Conservation (phyloP, 35 echinoderm and acorn worm species). For the Heliocidaris erythrogramma region DNA sequence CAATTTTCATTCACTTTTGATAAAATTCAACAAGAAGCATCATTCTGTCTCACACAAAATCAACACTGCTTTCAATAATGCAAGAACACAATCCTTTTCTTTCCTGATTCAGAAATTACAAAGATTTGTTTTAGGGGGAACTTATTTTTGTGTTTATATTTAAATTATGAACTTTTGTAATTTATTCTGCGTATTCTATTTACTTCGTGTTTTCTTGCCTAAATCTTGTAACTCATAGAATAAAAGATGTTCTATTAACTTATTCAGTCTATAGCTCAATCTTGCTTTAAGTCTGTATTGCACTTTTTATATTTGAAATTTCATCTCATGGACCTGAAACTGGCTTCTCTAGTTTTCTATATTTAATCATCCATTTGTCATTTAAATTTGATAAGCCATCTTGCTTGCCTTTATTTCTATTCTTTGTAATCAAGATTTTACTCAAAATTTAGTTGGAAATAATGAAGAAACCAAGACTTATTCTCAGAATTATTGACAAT, state of each 20-base stretch:
- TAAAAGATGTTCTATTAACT: background rate
- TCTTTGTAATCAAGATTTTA: background rate
- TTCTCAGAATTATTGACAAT: too few relatives aligned
- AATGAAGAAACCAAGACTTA: background rate
- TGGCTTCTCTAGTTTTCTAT: background rate
- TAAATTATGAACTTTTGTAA: background rate
- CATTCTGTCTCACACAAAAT: too few relatives aligned
- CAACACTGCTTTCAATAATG: too few relatives aligned
- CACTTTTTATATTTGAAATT: background rate
- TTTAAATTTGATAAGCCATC: background rate
- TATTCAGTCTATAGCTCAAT: background rate
- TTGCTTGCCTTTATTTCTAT: background rate
- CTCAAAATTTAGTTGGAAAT: too few relatives aligned
- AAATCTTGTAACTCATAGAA: background rate
- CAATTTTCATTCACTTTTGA: too few relatives aligned
- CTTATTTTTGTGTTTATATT: too few relatives aligned
- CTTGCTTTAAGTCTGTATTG: background rate
- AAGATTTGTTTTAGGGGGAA: too few relatives aligned
- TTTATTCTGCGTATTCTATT: background rate
- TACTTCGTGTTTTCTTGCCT: background rate
- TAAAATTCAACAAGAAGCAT: too few relatives aligned
- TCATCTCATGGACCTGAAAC: background rate
- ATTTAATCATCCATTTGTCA: background rate
- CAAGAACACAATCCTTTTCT: too few relatives aligned
- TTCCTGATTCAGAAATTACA: too few relatives aligned